Conservation (phyloP, 2,797 vertebrate genomes). For the Sciurus carolinensis region DNA sequence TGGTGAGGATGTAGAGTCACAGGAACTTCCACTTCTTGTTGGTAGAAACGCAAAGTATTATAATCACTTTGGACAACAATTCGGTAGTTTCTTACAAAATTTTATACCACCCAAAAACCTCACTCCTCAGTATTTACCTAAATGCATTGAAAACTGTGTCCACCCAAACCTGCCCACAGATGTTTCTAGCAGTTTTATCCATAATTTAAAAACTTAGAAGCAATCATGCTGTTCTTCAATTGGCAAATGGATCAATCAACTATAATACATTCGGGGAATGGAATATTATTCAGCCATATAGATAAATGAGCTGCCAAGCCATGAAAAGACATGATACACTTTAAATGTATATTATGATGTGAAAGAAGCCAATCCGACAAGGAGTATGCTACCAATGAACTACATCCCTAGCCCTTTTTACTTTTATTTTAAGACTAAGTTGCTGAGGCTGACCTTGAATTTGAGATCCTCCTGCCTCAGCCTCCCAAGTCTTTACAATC, state of each 20-base stretch:
- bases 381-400: background rate
- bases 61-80: background rate
- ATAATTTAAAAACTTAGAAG: slow-evolving; percentile 29
- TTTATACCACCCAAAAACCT: background rate
- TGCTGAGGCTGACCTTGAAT: background rate
- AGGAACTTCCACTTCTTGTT: background rate
- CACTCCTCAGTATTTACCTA: background rate
- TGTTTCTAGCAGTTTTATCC: background rate
- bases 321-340: background rate
- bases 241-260: background rate
- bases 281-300: background rate
- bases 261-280: background rate
- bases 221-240: background rate
- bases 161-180: background rate
- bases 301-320: background rate
- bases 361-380: background rate
- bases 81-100: background rate
- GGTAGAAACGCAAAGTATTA: background rate
- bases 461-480: background rate
- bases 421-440: background rate
- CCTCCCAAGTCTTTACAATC: background rate
- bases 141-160: background rate
- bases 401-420: background rate
- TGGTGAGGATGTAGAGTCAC: background rate
- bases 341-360: background rate